Percentiles rank a stretch among this genome's conserved stretches.
These are phyloP conservation scores for Saccostrea echinata DNA, from an alignment of 1,140 invertebrate species.

Conservation along the genomic window DNA sequence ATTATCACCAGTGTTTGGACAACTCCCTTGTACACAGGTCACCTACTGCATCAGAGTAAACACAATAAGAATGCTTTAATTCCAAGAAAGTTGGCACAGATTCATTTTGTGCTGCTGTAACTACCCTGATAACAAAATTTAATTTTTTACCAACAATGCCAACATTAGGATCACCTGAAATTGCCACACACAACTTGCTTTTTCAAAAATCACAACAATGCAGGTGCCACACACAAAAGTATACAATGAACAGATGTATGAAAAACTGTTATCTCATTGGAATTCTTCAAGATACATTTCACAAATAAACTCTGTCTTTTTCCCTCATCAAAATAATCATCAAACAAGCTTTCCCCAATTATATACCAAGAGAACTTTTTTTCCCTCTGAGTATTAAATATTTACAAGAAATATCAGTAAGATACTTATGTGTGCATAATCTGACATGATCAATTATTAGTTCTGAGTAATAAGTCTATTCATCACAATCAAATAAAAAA, in stretches of 20 bases:
- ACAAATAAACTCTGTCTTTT: neutral
- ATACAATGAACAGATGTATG: neutral
- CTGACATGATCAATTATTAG: too few relatives aligned
- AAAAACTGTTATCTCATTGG: neutral
- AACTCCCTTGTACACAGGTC: neutral
- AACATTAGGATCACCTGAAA: constrained; percentile 9
- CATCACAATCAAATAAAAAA: too few relatives aligned
- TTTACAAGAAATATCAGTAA: neutral
- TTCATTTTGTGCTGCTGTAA: neutral
- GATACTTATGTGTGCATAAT: neutral
- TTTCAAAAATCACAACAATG: constrained; percentile 11
- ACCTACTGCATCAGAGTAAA: neutral
- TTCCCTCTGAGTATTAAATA: neutral
- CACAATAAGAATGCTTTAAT: neutral
- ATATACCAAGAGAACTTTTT: neutral
- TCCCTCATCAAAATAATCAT: constrained; percentile 11
- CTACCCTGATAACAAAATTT: constrained; percentile 24
- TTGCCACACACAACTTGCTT: constrained; percentile 32
- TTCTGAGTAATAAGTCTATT: too few relatives aligned
- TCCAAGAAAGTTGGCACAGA: neutral
- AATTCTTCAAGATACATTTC: neutral
- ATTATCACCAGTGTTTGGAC: neutral
- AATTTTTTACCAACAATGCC: constrained; percentile 31
- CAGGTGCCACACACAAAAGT: neutral
- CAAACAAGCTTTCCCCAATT: neutral